Base-by-base conservation (phyloP, 2,888 invertebrate species). In the Apodemia zela region DNA sequence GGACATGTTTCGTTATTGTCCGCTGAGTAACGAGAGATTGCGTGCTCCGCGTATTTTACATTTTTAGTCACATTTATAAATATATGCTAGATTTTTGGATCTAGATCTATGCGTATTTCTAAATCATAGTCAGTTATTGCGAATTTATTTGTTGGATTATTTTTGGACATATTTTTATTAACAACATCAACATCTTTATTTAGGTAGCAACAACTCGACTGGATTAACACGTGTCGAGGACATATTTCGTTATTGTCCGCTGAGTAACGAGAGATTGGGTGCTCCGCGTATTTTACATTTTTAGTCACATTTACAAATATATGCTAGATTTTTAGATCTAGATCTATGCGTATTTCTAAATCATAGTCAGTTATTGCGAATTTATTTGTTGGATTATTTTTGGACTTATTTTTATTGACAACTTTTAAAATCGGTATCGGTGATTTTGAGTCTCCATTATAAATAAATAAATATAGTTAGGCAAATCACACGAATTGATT, bases 181-280 rank as follows among this genome's bases (percentile, higher is more conserved):
- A n/a, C n/a, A 5, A 25, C 25, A 25, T 25, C 5, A 25, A 5
- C 5, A 25, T 2, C 25, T 0, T 25, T 25, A 5, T 3, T 0
- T 25, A n/a, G 5, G 25, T 5, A 25, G 25, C 25, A 25, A 5
- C 25, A 25, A 67, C 68, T 66, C 67, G 72, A 69, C 71, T 78
- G 71, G 69, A 75, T 68, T 76, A 79, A 78, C 78, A 79, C 67
- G 72, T 75, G 74, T 72, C 70, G 66, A 66, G 62, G 68, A 67
- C 69, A 68, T 71, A 69, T 71, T 71, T 68, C 67, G 69, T n/a
- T n/a, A 61, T 57, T 67, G 63, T 68, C 42, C 61, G 60, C 49
- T 67, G 62, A 66, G 66, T 65, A n/a, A 13, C 25, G n/a, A 57
- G 57, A 59, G 42, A n/a, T 45, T 45, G 42, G n/a, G 42, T 45